These are phyloP conservation scores for Festucalex cinctus DNA, from an alignment of 2,113 vertebrate genomes.

Conservation along the genomic window DNA sequence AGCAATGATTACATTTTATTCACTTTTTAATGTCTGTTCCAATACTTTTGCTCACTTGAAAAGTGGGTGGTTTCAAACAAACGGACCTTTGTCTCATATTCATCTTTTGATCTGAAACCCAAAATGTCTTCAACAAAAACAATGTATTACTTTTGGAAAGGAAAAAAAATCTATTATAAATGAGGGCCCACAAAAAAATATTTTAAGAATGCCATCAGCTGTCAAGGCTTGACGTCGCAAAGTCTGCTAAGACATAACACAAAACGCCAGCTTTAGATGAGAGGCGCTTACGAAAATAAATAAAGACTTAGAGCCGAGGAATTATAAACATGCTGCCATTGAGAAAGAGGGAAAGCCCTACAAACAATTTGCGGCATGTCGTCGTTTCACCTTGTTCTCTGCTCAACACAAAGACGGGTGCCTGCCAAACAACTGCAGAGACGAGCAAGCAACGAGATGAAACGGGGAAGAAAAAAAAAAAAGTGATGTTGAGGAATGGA, in stretches of 20 bases:
- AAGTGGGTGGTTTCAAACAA: no score
- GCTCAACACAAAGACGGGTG: constrained; percentile 66
- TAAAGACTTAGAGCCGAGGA: constrained; percentile 58
- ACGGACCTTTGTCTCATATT: no score
- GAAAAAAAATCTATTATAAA: constrained; percentile 5
- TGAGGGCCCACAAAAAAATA: constrained; percentile 31
- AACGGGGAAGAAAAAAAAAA: constrained; percentile 47
- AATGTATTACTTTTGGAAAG: no score
- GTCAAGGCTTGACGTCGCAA: constrained; percentile 41
- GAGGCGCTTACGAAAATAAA: constrained; percentile 66
- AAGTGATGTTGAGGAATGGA: constrained; percentile 60
- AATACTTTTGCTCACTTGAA: not conserved
- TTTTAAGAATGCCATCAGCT: constrained; percentile 41
- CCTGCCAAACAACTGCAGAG: constrained; percentile 69
- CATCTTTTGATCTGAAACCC: no score
- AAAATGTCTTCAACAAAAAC: no score
- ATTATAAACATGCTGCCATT: constrained; percentile 62
- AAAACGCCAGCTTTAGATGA: constrained; percentile 51
- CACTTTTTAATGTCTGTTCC: no score
- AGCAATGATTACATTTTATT: no score
- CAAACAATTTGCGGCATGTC: constrained; percentile 67
- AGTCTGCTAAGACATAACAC: constrained; percentile 63
- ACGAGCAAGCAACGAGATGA: constrained; percentile 42
- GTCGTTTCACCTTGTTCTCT: constrained; percentile 67
- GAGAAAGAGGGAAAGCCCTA: constrained; percentile 45